A percentile compares a stretch with the other conserved stretches of the same genome.
These are phyloP conservation scores for Oscheius sp. DNA, from an alignment of 2,888 invertebrate genomes.

Conservation along the genomic window DNA sequence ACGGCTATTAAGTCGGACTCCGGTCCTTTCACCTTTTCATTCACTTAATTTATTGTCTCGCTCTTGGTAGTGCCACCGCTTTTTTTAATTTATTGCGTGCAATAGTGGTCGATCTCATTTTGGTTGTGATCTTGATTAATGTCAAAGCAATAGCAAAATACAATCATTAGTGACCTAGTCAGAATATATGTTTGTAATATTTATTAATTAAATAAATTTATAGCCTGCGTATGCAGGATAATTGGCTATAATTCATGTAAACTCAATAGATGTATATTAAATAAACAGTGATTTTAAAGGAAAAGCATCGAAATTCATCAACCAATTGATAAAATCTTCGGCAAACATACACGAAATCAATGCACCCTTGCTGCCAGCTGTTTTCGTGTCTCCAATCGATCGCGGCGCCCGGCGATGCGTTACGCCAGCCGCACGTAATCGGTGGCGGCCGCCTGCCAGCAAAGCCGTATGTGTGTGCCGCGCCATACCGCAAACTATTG, in stretches of 20 bases:
- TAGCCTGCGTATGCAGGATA: background rate
- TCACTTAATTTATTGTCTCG: slow-evolving; percentile 13
- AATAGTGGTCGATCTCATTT: slow-evolving; percentile 9
- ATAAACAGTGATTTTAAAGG: too few relatives aligned
- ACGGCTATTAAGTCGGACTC: slow-evolving; percentile 59
- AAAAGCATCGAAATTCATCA: too few relatives aligned
- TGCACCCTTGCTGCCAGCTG: slow-evolving; percentile 6
- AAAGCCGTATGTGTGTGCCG: slow-evolving; percentile 18
- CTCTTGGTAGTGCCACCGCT: background rate
- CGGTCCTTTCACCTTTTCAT: background rate
- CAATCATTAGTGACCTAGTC: slow-evolving; percentile 4
- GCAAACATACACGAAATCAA: slow-evolving; percentile 17
- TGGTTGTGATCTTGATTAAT: slow-evolving; percentile 27
- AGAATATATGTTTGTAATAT: slow-evolving; percentile 1
- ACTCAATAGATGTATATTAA: too few relatives aligned
- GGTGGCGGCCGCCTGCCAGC: slow-evolving; percentile 20
- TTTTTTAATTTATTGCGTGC: slow-evolving; percentile 18
- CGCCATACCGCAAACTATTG: slow-evolving; percentile 16
- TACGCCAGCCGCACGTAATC: slow-evolving; percentile 26
- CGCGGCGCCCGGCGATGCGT: slow-evolving; percentile 3
- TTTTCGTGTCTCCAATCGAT: slow-evolving; percentile 8
- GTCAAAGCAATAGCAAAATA: slow-evolving; percentile 23
- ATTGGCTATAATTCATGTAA: background rate
- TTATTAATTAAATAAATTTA: background rate
- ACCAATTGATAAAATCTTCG: too few relatives aligned